Evolutionary conservation across 1,140 invertebrate genomes (phyloP), one percentile per base, ranked within the genome.

Genomic region (Episyrphus balteatus): DNA sequence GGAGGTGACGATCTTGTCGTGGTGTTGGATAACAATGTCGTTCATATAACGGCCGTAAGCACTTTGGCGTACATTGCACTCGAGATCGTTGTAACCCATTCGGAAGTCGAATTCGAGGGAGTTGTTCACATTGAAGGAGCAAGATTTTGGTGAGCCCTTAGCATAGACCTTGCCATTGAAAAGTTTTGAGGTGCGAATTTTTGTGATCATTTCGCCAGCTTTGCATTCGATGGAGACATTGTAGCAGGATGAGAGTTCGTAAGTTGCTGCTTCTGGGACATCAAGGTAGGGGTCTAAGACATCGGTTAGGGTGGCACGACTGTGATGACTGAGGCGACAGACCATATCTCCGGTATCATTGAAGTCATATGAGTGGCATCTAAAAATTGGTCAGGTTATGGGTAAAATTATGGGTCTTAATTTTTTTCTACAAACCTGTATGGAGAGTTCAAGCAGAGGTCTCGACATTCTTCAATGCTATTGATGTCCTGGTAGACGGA

Each of bases 111-210:
- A 92, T 61, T 91, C 86, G 36, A 92, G 72, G 49, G 83, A 85
- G 54, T 84, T 83, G 53, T 84, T 82, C 11, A 92, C 81, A 63
- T 93, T 91, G 41, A 84, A 77, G 3, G 92, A 85, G 68, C 91
- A 95, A 6, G 86, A 89, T 63, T 92, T 92, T n/a, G 90, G 90
- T 50, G 87, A 88, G 17, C 88, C 86, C 64, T 93, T 92, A 18
- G 88, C 89, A 70, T 94, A 94, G 44, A 95, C 86, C 70, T 94
- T 93, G 40, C 91, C 91, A 62, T 92, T 86, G 73, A 94, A 94
- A 11, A 94, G 74, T 64, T 91, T 92, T 49, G 84, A 91, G 11
- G 91, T 93, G 66, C 88, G 84, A 60, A 94, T 92, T 37, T 81
- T 80, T 30, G 90, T 89, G 33, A 92, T 84, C 91, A 95, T 95